phyloP scores from a whole-genome alignment of 2,113 vertebrate genomes.

The Oryzias woworae region DNA sequence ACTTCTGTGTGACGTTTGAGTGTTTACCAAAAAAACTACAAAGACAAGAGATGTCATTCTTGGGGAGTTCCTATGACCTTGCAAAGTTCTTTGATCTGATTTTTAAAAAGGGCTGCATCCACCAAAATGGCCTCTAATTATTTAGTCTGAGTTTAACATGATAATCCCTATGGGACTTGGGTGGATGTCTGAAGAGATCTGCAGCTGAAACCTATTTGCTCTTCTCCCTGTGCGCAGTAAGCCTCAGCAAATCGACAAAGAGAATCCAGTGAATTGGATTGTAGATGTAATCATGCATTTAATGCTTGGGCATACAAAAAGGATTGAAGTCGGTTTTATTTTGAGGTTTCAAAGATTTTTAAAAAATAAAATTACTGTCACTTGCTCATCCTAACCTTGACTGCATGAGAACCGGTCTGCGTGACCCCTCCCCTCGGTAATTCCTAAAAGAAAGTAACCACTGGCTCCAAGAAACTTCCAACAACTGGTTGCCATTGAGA shows the following conservation, averaged over 20 bases:
- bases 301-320: conserved; percentile 8
- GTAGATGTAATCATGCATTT: conserved; percentile 38
- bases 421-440: too few species aligned
- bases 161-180: conserved; percentile 45
- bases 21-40: conserved; percentile 17
- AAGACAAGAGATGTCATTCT: conserved; percentile 20
- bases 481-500: too few species aligned
- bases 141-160: conserved; percentile 60
- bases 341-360: conserved; percentile 9
- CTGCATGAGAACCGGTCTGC: too few species aligned
- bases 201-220: conserved; percentile 57
- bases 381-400: neutral
- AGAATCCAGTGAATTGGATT: conserved; percentile 33
- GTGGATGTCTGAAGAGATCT: conserved; percentile 42
- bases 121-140: conserved; percentile 68
- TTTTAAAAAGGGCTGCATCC: conserved; percentile 52
- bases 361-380: conserved; percentile 4
- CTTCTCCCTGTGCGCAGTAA: conserved; percentile 19
- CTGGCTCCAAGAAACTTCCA: too few species aligned
- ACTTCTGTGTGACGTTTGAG: conserved; percentile 16
- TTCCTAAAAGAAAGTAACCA: too few species aligned
- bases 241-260: conserved; percentile 7
- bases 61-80: neutral
- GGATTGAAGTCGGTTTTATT: conserved; percentile 21
- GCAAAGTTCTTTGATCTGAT: conserved; percentile 43